Evolutionary conservation across 1,140 invertebrate species (phyloP), one percentile per base, ranked within the genome.

Genomic region (Lithobius niger): DNA sequence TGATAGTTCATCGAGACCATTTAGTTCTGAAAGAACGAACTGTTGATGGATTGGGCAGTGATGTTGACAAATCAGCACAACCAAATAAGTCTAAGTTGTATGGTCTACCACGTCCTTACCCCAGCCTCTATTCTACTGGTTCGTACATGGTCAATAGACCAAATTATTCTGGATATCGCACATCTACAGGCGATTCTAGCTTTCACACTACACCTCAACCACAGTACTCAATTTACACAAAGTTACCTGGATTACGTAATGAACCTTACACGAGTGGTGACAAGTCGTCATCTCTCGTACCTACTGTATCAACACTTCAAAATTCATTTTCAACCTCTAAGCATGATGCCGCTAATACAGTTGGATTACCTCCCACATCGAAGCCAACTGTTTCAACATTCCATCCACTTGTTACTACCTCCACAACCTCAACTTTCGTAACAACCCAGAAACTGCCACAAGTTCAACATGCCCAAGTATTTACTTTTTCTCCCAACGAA

Each of bases 1-100:
- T 97, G 43, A 87, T 90, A 13, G 82, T 94, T 18, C 86, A 91
- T 66, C 77, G 86, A 27, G 80, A 84, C 57, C 73, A 77, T 59
- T 68, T 70, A 24, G 62, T 74, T 47, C 73, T 72, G 1, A 49
- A 44, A 22, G 57, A 58, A 28, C 55, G 51, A 15, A 56, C 56
- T 19, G 55, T 31, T 15, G 31, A 31, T 24, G 49, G 54, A 28
- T 22, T 27, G 16, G 44, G 10, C 56, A 27, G 13, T 53, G 28
- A 16, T 54, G 27, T 19, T 19, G 22, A 15, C 45, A 57, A n/a
- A 52, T 57, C 47, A 44, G n/a, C n/a, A n/a, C n/a, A n/a, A n/a
- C n/a, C n/a, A n/a, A n/a, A n/a, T n/a, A n/a, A n/a, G n/a, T n/a
- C n/a, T 13, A 74, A 75, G 42, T 67, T 80, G 0, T 79, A 79